Conservation (phyloP, 1,140 invertebrate genomes). For the Drosophila tani region DNA sequence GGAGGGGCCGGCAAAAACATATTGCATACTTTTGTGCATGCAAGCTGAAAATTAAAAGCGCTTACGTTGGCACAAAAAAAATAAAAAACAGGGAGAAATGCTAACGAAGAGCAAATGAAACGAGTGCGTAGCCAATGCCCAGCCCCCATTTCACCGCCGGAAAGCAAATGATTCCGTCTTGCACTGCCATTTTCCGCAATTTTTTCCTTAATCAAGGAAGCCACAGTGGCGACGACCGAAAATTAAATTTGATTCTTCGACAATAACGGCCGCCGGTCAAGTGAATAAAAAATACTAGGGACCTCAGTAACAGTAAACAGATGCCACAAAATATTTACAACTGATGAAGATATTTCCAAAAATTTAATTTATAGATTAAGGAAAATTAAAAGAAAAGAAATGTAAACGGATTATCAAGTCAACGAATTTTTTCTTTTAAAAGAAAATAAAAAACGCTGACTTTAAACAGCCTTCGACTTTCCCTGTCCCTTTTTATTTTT, state of each 20-base stretch:
- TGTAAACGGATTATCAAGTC: not conserved
- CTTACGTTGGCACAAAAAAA: slow-evolving; percentile 69
- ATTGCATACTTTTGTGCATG: slow-evolving; percentile 83
- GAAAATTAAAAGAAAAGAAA: not conserved
- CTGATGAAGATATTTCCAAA: too few relatives aligned
- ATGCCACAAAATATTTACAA: not conserved
- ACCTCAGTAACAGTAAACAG: not conserved
- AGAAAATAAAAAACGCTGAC: slow-evolving; percentile 2
- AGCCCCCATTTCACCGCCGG: slow-evolving; percentile 7
- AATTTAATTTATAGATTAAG: not conserved
- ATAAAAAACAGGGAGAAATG: slow-evolving; percentile 9
- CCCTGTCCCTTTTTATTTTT: slow-evolving; percentile 13
- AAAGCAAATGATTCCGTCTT: slow-evolving; percentile 68
- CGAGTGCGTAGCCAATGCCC: slow-evolving; percentile 51
- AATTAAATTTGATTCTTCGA: slow-evolving; percentile 2
- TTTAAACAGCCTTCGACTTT: slow-evolving; percentile 27
- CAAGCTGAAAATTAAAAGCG: slow-evolving; percentile 83
- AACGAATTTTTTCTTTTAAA: not conserved
- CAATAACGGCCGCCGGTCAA: slow-evolving; percentile 35
- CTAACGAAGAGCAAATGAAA: slow-evolving; percentile 62
- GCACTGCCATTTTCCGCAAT: slow-evolving; percentile 10
- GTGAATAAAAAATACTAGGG: slow-evolving; percentile 1
- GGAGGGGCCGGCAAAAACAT: slow-evolving; percentile 46
- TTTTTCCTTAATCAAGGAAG: slow-evolving; percentile 21
- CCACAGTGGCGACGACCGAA: not conserved